Percentiles rank a stretch among this genome's conserved stretches.
These are phyloP conservation scores for Netta rufina DNA, from an alignment of 2,797 vertebrate species.

Conservation along the genomic window DNA sequence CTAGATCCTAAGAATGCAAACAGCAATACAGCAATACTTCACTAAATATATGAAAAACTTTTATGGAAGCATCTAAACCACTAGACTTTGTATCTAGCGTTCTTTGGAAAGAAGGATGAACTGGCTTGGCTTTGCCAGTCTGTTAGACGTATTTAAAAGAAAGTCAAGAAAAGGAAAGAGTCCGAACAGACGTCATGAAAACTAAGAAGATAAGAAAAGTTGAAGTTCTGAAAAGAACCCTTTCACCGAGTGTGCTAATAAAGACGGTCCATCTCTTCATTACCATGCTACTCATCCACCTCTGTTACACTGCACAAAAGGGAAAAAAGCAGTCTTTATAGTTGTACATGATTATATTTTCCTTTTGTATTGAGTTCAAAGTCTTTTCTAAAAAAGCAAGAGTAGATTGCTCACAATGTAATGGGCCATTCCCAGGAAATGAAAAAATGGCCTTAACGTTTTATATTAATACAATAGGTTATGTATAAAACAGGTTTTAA, in stretches of 20 bases:
- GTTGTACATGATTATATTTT: constrained; percentile 82
- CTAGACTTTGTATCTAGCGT: constrained; percentile 40
- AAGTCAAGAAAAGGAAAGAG: constrained; percentile 74
- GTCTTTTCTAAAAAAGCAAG: constrained; percentile 76
- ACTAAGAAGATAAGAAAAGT: constrained; percentile 79
- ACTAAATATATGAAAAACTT: constrained; percentile 47
- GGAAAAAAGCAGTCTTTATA: constrained; percentile 79
- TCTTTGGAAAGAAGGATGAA: constrained; percentile 67
- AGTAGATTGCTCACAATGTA: constrained; percentile 81
- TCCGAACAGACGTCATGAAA: constrained; percentile 70
- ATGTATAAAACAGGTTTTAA: constrained; percentile 78
- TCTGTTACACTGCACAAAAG: constrained; percentile 80
- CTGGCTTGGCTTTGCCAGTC: constrained; percentile 65
- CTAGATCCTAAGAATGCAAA: neutral
- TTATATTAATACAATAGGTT: constrained; percentile 81
- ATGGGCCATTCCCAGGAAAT: constrained; percentile 79
- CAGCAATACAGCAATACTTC: neutral
- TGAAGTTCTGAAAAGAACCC: constrained; percentile 79
- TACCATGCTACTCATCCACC: constrained; percentile 81
- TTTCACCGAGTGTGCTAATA: constrained; percentile 77
- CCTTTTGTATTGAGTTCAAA: constrained; percentile 81
- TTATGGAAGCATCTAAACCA: constrained; percentile 43
- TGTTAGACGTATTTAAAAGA: constrained; percentile 67
- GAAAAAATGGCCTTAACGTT: constrained; percentile 77
- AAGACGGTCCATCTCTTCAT: constrained; percentile 79